Conservation (phyloP, 2,113 vertebrate genomes). For the Hylia prasina region DNA sequence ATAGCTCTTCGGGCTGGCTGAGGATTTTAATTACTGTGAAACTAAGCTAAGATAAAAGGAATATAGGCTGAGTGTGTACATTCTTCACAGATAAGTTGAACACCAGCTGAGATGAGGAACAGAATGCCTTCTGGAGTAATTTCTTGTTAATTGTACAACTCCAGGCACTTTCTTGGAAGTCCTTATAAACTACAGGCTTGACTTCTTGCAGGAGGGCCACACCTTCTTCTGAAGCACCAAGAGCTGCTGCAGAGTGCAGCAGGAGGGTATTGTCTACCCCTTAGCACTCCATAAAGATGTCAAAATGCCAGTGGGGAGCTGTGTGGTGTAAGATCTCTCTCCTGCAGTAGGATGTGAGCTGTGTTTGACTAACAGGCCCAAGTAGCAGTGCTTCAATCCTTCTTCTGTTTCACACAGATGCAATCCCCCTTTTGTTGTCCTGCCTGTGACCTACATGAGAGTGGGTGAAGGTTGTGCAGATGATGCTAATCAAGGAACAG, state of each 20-base stretch:
- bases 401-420: background rate
- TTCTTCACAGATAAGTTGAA: background rate
- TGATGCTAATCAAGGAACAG: background rate
- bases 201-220: background rate
- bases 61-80: background rate
- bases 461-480: background rate
- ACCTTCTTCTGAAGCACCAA: background rate
- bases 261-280: background rate
- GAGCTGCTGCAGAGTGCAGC: background rate
- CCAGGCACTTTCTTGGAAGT: background rate
- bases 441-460: background rate
- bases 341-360: background rate
- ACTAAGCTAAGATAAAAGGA: background rate
- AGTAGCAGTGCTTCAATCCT: background rate
- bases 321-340: background rate
- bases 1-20: background rate
- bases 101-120: background rate
- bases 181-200: background rate
- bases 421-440: background rate
- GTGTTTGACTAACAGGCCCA: background rate
- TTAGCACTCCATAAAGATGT: background rate
- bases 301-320: background rate
- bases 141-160: conserved; percentile 27
- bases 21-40: conserved; percentile 2
- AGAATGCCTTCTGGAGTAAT: background rate